These are phyloP conservation scores for Batillaria attramentaria DNA, from an alignment of 1,140 invertebrate species.

Conservation along the genomic window DNA sequence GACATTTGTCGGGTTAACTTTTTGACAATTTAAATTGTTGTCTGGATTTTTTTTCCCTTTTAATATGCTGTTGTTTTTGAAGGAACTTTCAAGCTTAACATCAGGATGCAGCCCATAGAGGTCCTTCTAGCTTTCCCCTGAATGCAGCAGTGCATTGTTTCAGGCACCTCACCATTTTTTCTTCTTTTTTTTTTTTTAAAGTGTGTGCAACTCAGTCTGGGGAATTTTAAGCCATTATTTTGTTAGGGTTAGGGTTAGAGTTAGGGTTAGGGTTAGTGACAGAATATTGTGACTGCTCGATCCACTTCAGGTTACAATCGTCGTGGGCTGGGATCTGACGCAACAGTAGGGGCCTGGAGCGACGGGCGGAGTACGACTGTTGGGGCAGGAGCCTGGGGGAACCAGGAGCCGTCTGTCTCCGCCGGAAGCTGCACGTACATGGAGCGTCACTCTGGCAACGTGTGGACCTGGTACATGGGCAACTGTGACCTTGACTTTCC, in stretches of 20 bases:
- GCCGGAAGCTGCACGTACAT: conserved; percentile 37
- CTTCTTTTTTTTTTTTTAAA: background rate
- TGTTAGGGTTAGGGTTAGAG: too few species aligned
- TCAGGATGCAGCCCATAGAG: background rate
- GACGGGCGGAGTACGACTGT: conserved; percentile 31
- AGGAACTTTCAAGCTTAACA: too few species aligned
- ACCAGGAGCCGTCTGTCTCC: conserved; percentile 29
- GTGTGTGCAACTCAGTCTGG: background rate
- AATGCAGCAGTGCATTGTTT: background rate
- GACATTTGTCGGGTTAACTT: too few species aligned
- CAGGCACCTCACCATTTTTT: too few species aligned
- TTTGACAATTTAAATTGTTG: too few species aligned
- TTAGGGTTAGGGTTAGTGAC: background rate
- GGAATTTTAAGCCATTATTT: too few species aligned
- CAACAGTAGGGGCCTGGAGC: conserved; percentile 39
- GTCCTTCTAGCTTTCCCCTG: background rate
- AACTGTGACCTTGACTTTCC: conserved; percentile 39
- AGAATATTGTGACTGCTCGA: background rate
- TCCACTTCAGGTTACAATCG: conserved; percentile 40
- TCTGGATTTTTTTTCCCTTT: too few species aligned
- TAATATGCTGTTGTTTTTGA: too few species aligned
- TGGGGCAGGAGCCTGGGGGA: conserved; percentile 44
- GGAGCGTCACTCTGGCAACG: background rate
- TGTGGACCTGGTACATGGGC: conserved; percentile 40
- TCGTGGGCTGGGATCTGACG: background rate